A percentile compares a stretch with the other conserved stretches of the same genome.
Evolutionary conservation across 2,797 vertebrate genomes (phyloP).

Genomic region (Petrocephalus schoutedeni): DNA sequence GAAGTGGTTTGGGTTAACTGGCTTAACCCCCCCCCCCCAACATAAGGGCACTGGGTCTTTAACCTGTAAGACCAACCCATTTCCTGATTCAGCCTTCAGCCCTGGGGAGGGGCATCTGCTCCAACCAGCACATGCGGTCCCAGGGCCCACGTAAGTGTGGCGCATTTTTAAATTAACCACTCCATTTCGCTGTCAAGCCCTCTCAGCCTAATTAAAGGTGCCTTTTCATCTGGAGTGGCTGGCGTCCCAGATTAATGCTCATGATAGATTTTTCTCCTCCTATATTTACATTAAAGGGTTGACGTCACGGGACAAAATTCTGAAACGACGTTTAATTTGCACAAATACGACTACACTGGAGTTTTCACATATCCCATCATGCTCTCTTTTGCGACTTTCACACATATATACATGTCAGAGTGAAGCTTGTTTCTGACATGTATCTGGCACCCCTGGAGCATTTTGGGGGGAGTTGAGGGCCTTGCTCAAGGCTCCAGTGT

Average conservation of each 20-base stretch:
- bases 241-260: constrained; percentile 1
- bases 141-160: neutral
- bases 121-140: neutral
- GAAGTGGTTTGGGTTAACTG: neutral
- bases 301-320: neutral
- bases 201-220: constrained; percentile 5
- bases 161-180: neutral
- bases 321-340: neutral
- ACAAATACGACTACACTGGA: neutral
- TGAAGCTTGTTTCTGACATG: neutral
- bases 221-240: neutral
- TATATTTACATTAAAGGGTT: neutral
- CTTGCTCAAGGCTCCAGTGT: neutral
- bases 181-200: neutral
- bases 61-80: neutral
- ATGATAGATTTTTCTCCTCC: neutral
- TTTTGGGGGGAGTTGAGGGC: neutral
- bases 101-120: neutral
- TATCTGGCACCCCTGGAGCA: neutral
- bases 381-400: neutral
- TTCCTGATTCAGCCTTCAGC: neutral
- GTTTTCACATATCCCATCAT: neutral
- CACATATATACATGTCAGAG: neutral
- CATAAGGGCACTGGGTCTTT: neutral
- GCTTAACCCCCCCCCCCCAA: neutral